Conservation (phyloP, 2,888 invertebrate genomes). For the Anodontia alba region DNA sequence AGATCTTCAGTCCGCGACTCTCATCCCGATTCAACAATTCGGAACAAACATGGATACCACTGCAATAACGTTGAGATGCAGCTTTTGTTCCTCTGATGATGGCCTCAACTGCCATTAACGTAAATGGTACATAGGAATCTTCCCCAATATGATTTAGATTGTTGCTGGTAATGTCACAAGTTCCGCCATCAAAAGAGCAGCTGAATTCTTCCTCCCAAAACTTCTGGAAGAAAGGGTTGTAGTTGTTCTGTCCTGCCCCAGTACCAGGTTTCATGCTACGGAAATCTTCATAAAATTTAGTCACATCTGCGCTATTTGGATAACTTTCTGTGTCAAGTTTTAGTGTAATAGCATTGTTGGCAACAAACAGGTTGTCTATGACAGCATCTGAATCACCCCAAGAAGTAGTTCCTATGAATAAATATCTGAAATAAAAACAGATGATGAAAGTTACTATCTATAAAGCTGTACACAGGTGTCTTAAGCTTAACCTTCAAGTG, state of each 20-base stretch:
- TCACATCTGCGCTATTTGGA: slow-evolving; percentile 42
- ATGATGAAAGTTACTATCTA: neutral
- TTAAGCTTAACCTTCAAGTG: no score
- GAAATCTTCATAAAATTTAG: slow-evolving; percentile 55
- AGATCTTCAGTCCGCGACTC: slow-evolving; percentile 22
- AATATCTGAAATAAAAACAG: slow-evolving; percentile 45
- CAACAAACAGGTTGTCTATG: slow-evolving; percentile 39
- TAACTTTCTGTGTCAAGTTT: slow-evolving; percentile 37
- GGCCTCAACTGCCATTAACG: slow-evolving; percentile 75
- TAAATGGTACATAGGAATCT: slow-evolving; percentile 69
- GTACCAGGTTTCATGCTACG: slow-evolving; percentile 46
- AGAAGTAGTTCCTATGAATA: slow-evolving; percentile 72
- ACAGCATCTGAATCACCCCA: slow-evolving; percentile 64
- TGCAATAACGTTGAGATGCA: slow-evolving; percentile 48
- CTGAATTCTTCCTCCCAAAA: slow-evolving; percentile 68
- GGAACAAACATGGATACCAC: slow-evolving; percentile 59
- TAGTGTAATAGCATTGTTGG: slow-evolving; percentile 50
- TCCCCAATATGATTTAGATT: neutral
- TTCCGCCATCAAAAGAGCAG: slow-evolving; percentile 55
- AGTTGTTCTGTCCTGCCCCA: slow-evolving; percentile 25
- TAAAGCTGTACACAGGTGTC: no score
- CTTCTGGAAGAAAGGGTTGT: slow-evolving; percentile 60
- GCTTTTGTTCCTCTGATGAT: slow-evolving; percentile 66
- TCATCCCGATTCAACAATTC: slow-evolving; percentile 56
- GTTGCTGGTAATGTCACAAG: slow-evolving; percentile 36